These are phyloP conservation scores for Mnemiopsis leidyi DNA, from an alignment of 37 sponge, comb jelly and placozoan genomes.

Conservation along the genomic window DNA sequence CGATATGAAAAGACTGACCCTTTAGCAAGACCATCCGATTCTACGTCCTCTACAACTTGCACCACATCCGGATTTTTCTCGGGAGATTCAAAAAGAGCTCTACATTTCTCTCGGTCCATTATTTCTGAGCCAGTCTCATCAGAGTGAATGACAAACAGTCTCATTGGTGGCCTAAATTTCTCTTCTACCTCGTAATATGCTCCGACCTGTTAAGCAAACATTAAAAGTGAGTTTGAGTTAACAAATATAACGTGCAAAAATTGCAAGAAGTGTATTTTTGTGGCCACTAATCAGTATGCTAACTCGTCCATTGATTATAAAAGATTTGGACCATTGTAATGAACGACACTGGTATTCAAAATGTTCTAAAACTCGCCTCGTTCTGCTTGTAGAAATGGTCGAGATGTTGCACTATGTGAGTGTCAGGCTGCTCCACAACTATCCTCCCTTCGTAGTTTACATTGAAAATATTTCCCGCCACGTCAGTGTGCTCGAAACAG, in stretches of 20 bases:
- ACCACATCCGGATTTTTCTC: conserved; percentile 39
- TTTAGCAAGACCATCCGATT: conserved; percentile 17
- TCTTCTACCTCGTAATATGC: conserved; percentile 35
- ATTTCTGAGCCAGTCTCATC: conserved; percentile 70
- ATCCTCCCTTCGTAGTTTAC: conserved; percentile 40
- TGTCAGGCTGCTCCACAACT: conserved; percentile 8
- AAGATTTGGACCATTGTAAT: no score
- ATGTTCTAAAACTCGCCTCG: neutral
- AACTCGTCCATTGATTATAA: no score
- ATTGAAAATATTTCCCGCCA: conserved; percentile 50
- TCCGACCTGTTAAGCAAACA: neutral
- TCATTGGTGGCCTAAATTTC: conserved; percentile 43
- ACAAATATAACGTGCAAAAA: no score
- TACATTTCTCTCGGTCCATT: neutral
- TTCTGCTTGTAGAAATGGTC: conserved; percentile 35
- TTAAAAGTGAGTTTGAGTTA: no score
- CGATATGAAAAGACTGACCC: no score
- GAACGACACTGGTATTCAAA: no score
- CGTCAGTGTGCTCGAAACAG: conserved; percentile 43
- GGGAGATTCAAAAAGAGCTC: conserved; percentile 13
- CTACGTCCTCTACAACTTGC: conserved; percentile 66
- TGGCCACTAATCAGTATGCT: no score
- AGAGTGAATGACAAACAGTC: conserved; percentile 71
- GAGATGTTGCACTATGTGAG: conserved; percentile 47
- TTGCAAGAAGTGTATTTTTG: no score